A percentile compares a stretch with the other conserved stretches of the same genome.
Conservation (phyloP, 2,113 vertebrate species). For the Stigmatopora nigra region DNA sequence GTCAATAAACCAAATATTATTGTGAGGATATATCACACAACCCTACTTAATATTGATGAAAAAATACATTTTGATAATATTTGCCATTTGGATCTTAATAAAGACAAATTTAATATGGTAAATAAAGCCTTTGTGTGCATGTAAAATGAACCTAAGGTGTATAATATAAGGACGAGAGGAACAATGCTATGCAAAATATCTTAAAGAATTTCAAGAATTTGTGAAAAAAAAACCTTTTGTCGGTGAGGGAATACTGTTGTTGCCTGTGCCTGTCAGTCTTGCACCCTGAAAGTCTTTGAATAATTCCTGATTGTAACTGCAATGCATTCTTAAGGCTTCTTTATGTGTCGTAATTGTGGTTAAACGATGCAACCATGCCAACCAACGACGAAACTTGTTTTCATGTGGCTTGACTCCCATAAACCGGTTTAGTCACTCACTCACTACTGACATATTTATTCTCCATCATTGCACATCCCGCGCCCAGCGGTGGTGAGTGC, state of each 20-base stretch:
- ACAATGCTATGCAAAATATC: background rate
- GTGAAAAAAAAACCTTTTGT: background rate
- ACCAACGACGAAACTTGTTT: background rate
- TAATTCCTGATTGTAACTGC: background rate
- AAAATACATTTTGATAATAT: background rate
- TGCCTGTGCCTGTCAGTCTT: background rate
- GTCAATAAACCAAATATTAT: no score
- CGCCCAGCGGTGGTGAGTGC: background rate
- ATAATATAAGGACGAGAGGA: background rate
- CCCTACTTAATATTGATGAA: no score
- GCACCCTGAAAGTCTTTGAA: background rate
- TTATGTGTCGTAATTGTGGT: background rate
- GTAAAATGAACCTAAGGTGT: background rate
- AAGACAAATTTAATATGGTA: background rate
- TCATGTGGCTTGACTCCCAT: background rate
- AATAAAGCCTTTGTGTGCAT: background rate
- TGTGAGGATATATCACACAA: no score
- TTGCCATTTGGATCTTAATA: background rate
- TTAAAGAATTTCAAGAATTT: background rate
- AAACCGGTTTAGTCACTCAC: background rate
- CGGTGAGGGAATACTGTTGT: background rate
- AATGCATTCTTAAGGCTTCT: background rate
- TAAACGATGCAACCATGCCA: background rate
- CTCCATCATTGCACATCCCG: conserved; percentile 1
- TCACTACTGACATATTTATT: background rate